Evolutionary conservation across 2,113 vertebrate species (phyloP).

Genomic region (Mastomys natalensis): DNA sequence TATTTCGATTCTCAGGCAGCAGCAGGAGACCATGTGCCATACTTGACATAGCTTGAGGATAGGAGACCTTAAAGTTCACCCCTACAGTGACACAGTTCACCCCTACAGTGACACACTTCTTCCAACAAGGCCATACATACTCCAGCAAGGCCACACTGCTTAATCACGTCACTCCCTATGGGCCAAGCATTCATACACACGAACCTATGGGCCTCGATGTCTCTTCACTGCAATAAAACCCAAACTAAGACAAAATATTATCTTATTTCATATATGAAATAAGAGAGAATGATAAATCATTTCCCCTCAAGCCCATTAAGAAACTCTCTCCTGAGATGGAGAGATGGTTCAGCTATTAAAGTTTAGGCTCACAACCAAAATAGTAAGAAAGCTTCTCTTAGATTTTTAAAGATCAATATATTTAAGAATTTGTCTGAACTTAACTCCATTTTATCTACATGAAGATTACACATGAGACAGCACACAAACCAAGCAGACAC

Average conservation of each 20-base stretch:
- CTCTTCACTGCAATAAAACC: not conserved
- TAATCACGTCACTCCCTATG: not conserved
- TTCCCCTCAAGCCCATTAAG: slow-evolving; percentile 6
- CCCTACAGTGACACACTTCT: not conserved
- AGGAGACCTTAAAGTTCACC: not conserved
- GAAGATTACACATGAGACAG: not conserved
- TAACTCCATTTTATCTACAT: not conserved
- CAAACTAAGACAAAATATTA: not conserved
- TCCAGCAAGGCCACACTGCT: not conserved
- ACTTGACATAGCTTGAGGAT: not conserved
- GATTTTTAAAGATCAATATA: not conserved
- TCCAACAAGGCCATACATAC: not conserved
- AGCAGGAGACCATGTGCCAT: not conserved
- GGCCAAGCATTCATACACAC: not conserved
- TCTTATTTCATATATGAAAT: not conserved
- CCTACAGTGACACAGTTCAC: not conserved
- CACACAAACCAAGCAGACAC: not conserved
- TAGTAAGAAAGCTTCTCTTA: not conserved
- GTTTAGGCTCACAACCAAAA: not conserved
- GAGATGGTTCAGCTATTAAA: not conserved
- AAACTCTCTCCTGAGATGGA: not conserved
- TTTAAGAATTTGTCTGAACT: slow-evolving; percentile 43
- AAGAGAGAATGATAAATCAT: slow-evolving; percentile 9
- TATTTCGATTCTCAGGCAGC: not conserved
- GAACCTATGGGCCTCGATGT: not conserved